These are phyloP conservation scores for Prenolepis imparis DNA, from an alignment of 2,888 invertebrate species.

Conservation along the genomic window DNA sequence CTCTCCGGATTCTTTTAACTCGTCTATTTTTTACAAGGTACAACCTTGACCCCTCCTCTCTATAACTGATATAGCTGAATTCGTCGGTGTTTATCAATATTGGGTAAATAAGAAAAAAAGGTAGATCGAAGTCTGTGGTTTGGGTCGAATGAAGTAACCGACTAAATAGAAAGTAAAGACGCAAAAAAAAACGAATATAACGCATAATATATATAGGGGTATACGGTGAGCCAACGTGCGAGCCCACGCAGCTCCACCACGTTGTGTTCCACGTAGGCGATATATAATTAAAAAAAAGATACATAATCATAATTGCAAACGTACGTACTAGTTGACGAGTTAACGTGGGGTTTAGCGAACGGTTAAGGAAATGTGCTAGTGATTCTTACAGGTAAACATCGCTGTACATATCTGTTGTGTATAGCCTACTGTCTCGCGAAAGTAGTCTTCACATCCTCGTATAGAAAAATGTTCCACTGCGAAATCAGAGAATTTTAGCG, in stretches of 20 bases:
- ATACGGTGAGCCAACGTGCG: constrained; percentile 82
- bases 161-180: constrained; percentile 82
- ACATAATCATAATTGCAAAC: constrained; percentile 77
- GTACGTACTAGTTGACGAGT: constrained; percentile 73
- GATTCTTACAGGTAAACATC: constrained; percentile 60
- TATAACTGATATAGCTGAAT: constrained; percentile 64
- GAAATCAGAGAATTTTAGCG: constrained; percentile 29
- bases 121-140: constrained; percentile 77
- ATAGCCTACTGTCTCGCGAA: constrained; percentile 68
- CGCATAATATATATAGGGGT: constrained; percentile 65
- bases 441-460: constrained; percentile 67
- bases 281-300: constrained; percentile 77
- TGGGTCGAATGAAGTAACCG: constrained; percentile 76
- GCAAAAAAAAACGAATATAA: constrained; percentile 66
- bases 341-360: constrained; percentile 66
- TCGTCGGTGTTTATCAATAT: constrained; percentile 81
- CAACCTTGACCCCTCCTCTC: constrained; percentile 64
- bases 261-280: constrained; percentile 83
- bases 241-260: constrained; percentile 83
- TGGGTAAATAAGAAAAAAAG: constrained; percentile 66
- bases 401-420: constrained; percentile 76
- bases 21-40: constrained; percentile 32
- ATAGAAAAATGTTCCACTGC: constrained; percentile 61
- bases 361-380: constrained; percentile 65
- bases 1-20: constrained; percentile 35